phyloP scores from a whole-genome alignment of 1,140 invertebrate genomes.

The Drosophila seguyi region DNA sequence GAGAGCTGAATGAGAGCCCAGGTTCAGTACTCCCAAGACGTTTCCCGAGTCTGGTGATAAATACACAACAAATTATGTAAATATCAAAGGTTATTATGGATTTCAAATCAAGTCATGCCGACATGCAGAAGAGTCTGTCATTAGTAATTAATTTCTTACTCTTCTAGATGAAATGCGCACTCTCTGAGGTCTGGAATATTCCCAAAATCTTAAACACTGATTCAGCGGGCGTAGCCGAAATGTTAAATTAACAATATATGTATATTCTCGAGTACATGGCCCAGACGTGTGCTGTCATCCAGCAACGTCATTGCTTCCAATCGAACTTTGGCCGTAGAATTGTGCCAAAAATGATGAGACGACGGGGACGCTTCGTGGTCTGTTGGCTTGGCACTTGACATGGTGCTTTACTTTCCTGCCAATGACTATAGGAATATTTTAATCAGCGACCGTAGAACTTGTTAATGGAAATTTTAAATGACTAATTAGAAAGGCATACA shows the following conservation, averaged over 20 bases:
- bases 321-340: constrained; percentile 18
- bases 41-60: not conserved
- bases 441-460: not conserved
- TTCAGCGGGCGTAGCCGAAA: not conserved
- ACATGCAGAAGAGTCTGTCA: not conserved
- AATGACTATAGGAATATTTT: constrained; percentile 5
- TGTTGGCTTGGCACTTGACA: constrained; percentile 6
- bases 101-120: not conserved
- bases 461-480: constrained; percentile 1
- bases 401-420: constrained; percentile 4
- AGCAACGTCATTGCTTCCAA: constrained; percentile 8
- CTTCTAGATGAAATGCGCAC: not conserved
- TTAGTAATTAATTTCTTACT: not conserved
- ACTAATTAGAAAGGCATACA: constrained; percentile 2
- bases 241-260: constrained; percentile 1
- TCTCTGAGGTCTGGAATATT: not conserved
- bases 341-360: constrained; percentile 1
- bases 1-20: not conserved
- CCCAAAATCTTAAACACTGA: not conserved
- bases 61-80: not conserved
- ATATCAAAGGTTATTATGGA: not conserved
- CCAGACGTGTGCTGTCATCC: constrained; percentile 9
- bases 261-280: not conserved
- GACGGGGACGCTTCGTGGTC: constrained; percentile 6
- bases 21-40: constrained; percentile 3